phyloP scores from a whole-genome alignment of 2,113 vertebrate genomes.

The Alces alces region DNA sequence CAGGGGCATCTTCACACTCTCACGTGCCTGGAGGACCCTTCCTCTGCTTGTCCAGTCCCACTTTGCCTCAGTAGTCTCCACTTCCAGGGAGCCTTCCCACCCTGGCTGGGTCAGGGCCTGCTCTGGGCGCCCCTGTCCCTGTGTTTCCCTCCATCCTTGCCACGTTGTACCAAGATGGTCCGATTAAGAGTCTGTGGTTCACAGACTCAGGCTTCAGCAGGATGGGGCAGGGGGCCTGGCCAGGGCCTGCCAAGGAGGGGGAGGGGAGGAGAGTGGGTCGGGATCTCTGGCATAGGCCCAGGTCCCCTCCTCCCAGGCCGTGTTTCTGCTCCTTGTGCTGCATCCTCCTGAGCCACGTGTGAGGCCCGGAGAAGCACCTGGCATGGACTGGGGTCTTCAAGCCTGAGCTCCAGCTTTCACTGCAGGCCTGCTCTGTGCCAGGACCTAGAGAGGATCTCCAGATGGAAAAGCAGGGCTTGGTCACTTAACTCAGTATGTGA shows the following conservation, averaged over 20 bases:
- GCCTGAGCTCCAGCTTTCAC: neutral
- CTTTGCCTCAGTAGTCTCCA: neutral
- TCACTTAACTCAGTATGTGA: neutral
- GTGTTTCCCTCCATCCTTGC: neutral
- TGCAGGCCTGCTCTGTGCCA: neutral
- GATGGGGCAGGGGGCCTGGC: neutral
- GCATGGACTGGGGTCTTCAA: neutral
- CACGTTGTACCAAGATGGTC: neutral
- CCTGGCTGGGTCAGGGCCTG: neutral
- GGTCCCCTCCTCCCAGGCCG: neutral
- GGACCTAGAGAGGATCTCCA: neutral
- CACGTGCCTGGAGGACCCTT: neutral
- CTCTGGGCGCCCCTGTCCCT: neutral
- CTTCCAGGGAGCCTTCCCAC: neutral
- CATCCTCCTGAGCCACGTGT: neutral
- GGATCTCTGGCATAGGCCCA: fast-evolving
- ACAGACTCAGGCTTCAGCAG: neutral
- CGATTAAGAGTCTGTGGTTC: neutral
- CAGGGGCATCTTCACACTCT: neutral
- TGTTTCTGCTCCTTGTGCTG: neutral
- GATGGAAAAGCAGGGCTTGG: neutral
- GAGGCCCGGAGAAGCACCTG: neutral
- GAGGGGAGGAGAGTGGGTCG: fast-evolving
- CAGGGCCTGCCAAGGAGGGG: neutral
- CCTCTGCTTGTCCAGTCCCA: neutral